A percentile compares a stretch with the other conserved stretches of the same genome.
Conservation (phyloP, 2,888 invertebrate species). For the Boloria euphrosyne region DNA sequence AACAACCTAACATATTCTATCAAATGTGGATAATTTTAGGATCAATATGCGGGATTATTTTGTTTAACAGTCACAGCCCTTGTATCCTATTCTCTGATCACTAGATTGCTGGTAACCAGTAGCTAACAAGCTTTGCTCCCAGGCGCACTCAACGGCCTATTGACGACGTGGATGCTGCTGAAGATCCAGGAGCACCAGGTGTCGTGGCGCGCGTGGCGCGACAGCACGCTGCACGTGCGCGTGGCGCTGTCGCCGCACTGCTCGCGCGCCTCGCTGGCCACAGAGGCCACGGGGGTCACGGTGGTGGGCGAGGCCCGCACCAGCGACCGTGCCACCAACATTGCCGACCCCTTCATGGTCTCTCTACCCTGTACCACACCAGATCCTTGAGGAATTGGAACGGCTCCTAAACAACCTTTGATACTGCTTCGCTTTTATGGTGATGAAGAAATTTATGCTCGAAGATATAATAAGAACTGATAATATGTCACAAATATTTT, state of each 20-base stretch:
- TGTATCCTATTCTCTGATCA: too few relatives aligned
- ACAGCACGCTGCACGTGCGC: constrained; percentile 72
- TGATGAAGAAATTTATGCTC: not conserved
- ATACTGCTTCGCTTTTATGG: not conserved
- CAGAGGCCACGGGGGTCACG: constrained; percentile 46
- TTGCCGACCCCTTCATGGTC: constrained; percentile 69
- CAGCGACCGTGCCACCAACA: constrained; percentile 60
- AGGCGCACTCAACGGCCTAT: constrained; percentile 74
- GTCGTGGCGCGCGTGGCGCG: constrained; percentile 76
- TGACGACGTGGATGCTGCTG: constrained; percentile 77
- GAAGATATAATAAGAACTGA: not conserved
- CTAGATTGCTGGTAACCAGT: not conserved
- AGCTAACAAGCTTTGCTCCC: not conserved
- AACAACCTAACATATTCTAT: too few relatives aligned
- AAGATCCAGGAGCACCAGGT: constrained; percentile 77
- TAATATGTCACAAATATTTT: constrained; percentile 47
- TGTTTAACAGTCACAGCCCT: too few relatives aligned
- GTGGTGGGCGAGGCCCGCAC: constrained; percentile 54
- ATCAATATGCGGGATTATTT: too few relatives aligned
- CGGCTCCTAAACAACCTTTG: not conserved
- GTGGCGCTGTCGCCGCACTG: constrained; percentile 47
- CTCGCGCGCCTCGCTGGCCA: not conserved
- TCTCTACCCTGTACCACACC: constrained; percentile 54
- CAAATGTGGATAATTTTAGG: too few relatives aligned
- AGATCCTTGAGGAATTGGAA: constrained; percentile 29